These are phyloP conservation scores for Enteromius viviparus DNA, from an alignment of 2,797 vertebrate species.

Conservation along the genomic window DNA sequence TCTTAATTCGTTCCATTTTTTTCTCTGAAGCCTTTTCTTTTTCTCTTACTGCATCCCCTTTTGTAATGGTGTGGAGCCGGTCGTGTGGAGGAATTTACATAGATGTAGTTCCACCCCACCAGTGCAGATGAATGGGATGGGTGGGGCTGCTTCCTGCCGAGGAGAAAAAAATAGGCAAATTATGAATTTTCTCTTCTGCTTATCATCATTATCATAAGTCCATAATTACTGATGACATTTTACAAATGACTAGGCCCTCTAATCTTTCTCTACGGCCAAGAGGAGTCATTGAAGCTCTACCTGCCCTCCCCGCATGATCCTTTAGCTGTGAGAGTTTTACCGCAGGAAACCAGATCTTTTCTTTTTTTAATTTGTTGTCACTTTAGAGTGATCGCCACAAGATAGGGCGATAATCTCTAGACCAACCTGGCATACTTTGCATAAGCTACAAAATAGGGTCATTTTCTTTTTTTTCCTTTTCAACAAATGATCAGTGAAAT, in stretches of 20 bases:
- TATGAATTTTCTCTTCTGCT: slow-evolving; percentile 30
- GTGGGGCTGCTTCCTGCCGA: slow-evolving; percentile 5
- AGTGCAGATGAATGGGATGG: slow-evolving; percentile 4
- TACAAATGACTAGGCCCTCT: slow-evolving; percentile 29
- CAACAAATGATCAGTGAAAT: slow-evolving; percentile 13
- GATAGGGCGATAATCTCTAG: slow-evolving; percentile 49
- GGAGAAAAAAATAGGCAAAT: slow-evolving; percentile 36
- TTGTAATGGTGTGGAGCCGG: slow-evolving; percentile 3
- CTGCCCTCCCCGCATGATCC: slow-evolving; percentile 29
- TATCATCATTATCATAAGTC: slow-evolving; percentile 36
- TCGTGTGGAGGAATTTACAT: slow-evolving; percentile 27
- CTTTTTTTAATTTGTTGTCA: slow-evolving; percentile 46
- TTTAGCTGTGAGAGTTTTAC: slow-evolving; percentile 59
- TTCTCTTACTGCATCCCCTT: neutral
- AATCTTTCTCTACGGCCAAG: slow-evolving; percentile 30
- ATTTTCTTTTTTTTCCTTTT: neutral
- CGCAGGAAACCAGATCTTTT: slow-evolving; percentile 44
- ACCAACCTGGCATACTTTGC: slow-evolving; percentile 49
- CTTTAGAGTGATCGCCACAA: slow-evolving; percentile 55
- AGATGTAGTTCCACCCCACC: slow-evolving; percentile 31
- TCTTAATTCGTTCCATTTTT: slow-evolving; percentile 6
- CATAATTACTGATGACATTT: slow-evolving; percentile 48
- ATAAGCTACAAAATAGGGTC: neutral
- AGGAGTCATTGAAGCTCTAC: slow-evolving; percentile 27
- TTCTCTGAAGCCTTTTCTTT: slow-evolving; percentile 20